Percentiles rank a stretch among this genome's conserved stretches.
Conservation (phyloP, 2,113 vertebrate genomes). For the Rhinopithecus roxellana region DNA sequence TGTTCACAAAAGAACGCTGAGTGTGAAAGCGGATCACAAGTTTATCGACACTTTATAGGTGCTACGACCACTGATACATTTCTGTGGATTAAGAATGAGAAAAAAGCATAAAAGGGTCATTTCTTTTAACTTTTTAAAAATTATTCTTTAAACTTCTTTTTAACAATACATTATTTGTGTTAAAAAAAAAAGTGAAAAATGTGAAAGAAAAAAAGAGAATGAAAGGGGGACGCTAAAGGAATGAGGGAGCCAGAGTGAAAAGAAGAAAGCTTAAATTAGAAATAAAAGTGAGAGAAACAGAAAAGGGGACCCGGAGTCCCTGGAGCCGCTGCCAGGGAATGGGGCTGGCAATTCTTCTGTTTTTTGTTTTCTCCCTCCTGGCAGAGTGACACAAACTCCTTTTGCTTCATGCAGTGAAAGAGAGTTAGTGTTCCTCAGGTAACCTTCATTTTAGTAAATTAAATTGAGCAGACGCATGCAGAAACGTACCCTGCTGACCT, state of each 20-base stretch:
- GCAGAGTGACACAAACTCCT: neutral
- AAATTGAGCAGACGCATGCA: neutral
- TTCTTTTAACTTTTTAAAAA: conserved; percentile 19
- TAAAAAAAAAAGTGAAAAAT: conserved; percentile 45
- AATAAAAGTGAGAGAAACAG: conserved; percentile 5
- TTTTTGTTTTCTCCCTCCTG: neutral
- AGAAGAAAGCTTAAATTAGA: conserved; percentile 30
- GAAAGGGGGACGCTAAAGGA: neutral
- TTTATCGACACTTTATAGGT: neutral
- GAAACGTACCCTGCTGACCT: neutral
- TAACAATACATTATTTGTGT: conserved; percentile 23
- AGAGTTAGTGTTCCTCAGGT: neutral
- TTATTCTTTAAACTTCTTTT: conserved; percentile 2
- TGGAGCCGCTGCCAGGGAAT: no score
- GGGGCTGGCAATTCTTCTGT: neutral
- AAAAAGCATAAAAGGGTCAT: neutral
- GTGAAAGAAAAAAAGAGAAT: neutral
- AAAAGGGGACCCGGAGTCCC: neutral
- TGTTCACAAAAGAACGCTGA: neutral
- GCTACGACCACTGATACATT: no score
- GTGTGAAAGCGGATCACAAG: neutral
- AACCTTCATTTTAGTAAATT: conserved; percentile 54
- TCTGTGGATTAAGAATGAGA: neutral
- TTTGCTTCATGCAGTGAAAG: neutral
- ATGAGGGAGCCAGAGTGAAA: neutral